Conservation (phyloP, 2,797 vertebrate genomes). For the Coregonus suidteri region DNA sequence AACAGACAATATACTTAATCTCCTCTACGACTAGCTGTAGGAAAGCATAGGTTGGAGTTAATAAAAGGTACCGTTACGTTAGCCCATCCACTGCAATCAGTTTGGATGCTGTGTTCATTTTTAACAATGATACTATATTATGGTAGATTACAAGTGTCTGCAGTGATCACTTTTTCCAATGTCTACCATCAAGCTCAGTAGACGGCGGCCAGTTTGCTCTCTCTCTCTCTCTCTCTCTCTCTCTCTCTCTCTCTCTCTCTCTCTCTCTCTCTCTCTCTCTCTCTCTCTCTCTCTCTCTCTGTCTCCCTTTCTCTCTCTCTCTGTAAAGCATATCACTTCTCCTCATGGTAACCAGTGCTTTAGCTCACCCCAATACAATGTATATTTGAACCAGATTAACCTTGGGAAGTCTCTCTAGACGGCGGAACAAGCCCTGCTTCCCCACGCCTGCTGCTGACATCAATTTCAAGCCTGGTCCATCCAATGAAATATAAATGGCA, state of each 20-base stretch:
- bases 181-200: neutral
- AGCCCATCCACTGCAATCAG: no score
- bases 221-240: no score
- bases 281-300: conserved; percentile 4
- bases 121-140: neutral
- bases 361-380: conserved; percentile 15
- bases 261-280: conserved; percentile 10
- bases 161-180: neutral
- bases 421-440: conserved; percentile 12
- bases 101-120: no score
- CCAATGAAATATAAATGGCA: conserved; percentile 72
- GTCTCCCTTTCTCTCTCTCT: conserved; percentile 6
- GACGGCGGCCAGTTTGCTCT: neutral
- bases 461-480: conserved; percentile 54
- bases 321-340: neutral
- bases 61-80: no score
- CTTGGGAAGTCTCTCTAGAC: conserved; percentile 25
- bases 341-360: neutral
- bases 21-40: no score
- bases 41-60: no score
- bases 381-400: conserved; percentile 37
- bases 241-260: conserved; percentile 37
- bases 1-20: no score
- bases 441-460: conserved; percentile 31
- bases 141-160: neutral